Percentiles rank a stretch among this genome's conserved stretches.
Conservation (phyloP, 2,113 vertebrate genomes). For the Eonycteris spelaea region DNA sequence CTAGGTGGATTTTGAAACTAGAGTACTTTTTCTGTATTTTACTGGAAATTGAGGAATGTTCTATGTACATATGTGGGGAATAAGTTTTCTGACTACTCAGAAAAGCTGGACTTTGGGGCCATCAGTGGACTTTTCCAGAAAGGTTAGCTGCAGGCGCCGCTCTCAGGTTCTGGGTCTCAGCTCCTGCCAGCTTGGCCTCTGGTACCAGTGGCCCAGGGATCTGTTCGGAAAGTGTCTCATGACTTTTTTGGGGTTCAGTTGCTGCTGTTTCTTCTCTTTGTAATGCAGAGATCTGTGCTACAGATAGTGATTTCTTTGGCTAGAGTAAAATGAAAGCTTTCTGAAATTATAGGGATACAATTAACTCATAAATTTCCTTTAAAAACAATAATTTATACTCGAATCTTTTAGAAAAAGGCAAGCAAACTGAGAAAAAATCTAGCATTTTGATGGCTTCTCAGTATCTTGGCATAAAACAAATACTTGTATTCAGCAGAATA, state of each 20-base stretch:
- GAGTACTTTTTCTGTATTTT: background rate
- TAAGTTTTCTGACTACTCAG: background rate
- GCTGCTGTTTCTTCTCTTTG: background rate
- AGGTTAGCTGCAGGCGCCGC: background rate
- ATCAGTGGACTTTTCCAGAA: background rate
- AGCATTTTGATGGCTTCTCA: background rate
- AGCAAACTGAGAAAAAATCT: background rate
- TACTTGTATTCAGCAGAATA: background rate
- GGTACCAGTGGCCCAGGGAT: background rate
- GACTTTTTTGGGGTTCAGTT: background rate
- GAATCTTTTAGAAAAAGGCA: slow-evolving; percentile 26
- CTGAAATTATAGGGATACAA: background rate
- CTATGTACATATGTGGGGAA: background rate
- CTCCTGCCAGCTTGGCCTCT: background rate
- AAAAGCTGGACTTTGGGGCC: background rate
- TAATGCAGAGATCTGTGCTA: background rate
- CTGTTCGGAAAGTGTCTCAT: background rate
- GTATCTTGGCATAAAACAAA: background rate
- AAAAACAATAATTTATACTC: background rate
- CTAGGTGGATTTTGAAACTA: background rate
- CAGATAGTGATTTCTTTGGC: background rate
- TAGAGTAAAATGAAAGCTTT: background rate
- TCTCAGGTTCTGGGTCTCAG: no score
- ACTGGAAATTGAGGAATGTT: background rate
- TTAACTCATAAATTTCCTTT: background rate